phyloP scores from a whole-genome alignment of 1,140 invertebrate genomes.

The Sitophilus oryzae region DNA sequence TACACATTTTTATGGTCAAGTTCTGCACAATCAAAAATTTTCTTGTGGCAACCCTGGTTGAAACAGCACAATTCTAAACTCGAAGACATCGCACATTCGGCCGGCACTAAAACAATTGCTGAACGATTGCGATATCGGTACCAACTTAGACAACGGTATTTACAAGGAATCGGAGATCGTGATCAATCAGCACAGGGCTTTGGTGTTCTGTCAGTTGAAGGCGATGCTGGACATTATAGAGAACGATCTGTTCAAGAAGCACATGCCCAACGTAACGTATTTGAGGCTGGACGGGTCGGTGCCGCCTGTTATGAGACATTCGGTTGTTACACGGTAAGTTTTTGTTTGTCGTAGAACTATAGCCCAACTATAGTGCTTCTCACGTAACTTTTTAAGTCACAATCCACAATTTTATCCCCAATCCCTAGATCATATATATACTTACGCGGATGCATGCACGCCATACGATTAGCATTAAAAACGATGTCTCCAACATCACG shows the following conservation, averaged over 20 bases:
- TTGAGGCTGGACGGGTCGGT: constrained; percentile 91
- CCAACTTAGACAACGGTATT: constrained; percentile 45
- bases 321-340: constrained; percentile 64
- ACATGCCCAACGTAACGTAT: constrained; percentile 87
- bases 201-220: constrained; percentile 97
- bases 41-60: too few relatives aligned
- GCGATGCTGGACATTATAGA: constrained; percentile 97
- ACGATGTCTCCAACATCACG: too few relatives aligned
- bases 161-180: constrained; percentile 50
- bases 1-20: too few relatives aligned
- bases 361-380: too few relatives aligned
- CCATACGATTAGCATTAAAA: too few relatives aligned
- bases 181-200: constrained; percentile 89
- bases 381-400: too few relatives aligned
- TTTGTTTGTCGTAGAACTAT: too few relatives aligned
- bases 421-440: too few relatives aligned
- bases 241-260: constrained; percentile 77
- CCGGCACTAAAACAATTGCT: constrained; percentile 92
- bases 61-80: constrained; percentile 60
- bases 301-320: constrained; percentile 77
- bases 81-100: constrained; percentile 82
- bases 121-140: constrained; percentile 92
- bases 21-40: too few relatives aligned
- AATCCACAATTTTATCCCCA: too few relatives aligned
- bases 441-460: too few relatives aligned